Percentiles rank a stretch among this genome's conserved stretches.
Conservation (phyloP, 2,113 vertebrate species). For the Bubo scandiacus region DNA sequence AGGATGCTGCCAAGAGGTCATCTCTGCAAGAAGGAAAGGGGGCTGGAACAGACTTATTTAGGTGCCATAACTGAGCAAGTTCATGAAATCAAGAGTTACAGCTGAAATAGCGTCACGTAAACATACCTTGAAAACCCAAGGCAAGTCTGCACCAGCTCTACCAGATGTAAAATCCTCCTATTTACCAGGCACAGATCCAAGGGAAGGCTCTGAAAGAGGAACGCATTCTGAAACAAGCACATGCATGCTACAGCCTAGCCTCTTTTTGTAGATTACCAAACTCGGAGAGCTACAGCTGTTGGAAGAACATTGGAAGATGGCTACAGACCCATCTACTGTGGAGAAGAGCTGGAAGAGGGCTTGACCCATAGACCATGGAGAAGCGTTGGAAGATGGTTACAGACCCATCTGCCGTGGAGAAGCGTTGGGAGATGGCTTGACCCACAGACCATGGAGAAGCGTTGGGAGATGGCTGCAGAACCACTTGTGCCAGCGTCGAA, state of each 20-base stretch:
- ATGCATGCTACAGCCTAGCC: neutral
- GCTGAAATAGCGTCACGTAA: neutral
- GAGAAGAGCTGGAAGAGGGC: rapidly evolving
- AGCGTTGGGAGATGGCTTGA: neutral
- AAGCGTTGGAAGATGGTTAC: neutral
- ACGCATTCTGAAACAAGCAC: rapidly evolving
- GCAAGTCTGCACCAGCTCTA: conserved; percentile 15
- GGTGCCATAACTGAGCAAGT: neutral
- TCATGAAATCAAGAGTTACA: neutral
- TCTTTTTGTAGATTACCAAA: neutral
- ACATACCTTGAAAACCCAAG: neutral
- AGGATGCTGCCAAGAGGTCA: neutral
- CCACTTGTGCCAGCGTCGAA: rapidly evolving
- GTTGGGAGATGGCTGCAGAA: neutral
- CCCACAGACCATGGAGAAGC: neutral
- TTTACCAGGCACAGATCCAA: neutral
- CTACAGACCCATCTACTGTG: rapidly evolving
- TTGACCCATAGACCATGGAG: rapidly evolving
- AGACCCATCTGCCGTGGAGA: too few species aligned
- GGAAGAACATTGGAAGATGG: neutral
- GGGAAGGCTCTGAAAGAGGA: neutral
- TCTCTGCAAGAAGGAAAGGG: neutral
- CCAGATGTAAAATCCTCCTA: neutral
- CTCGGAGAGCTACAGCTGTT: neutral
- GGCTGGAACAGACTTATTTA: neutral